These are phyloP conservation scores for Crenichthys baileyi DNA, from an alignment of 2,797 vertebrate genomes.

Conservation along the genomic window DNA sequence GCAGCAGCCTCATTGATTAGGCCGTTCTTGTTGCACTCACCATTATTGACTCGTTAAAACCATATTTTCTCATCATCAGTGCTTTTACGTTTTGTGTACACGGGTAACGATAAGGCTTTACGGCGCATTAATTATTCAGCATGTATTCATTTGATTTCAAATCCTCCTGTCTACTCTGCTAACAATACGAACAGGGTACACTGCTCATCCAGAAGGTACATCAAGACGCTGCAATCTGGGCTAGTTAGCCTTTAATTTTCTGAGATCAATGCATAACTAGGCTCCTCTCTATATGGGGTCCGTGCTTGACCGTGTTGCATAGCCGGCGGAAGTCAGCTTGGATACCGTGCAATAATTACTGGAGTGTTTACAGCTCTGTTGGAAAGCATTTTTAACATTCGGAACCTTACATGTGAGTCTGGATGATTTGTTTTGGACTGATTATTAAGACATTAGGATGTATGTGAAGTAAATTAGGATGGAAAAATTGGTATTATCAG, in stretches of 20 bases:
- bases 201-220: conserved; percentile 77
- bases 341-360: conserved; percentile 76
- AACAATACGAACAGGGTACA: conserved; percentile 61
- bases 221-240: conserved; percentile 76
- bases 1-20: conserved; percentile 82
- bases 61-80: conserved; percentile 83
- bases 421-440: conserved; percentile 42
- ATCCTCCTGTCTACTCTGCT: conserved; percentile 71
- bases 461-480: conserved; percentile 41
- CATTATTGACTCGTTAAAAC: conserved; percentile 85
- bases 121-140: conserved; percentile 80
- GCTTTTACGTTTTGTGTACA: conserved; percentile 72
- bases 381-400: conserved; percentile 76
- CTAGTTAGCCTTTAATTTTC: conserved; percentile 79
- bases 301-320: conserved; percentile 66
- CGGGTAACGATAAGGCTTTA: conserved; percentile 67
- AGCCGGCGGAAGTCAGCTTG: conserved; percentile 69
- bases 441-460: conserved; percentile 63
- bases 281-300: conserved; percentile 80
- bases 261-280: conserved; percentile 80
- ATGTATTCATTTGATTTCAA: conserved; percentile 74
- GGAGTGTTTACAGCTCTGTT: conserved; percentile 76
- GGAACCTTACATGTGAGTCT: conserved; percentile 63
- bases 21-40: conserved; percentile 77
- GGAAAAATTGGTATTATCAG: conserved; percentile 35